Conservation (phyloP, 2,888 invertebrate species). For the Agrypnus murinus region DNA sequence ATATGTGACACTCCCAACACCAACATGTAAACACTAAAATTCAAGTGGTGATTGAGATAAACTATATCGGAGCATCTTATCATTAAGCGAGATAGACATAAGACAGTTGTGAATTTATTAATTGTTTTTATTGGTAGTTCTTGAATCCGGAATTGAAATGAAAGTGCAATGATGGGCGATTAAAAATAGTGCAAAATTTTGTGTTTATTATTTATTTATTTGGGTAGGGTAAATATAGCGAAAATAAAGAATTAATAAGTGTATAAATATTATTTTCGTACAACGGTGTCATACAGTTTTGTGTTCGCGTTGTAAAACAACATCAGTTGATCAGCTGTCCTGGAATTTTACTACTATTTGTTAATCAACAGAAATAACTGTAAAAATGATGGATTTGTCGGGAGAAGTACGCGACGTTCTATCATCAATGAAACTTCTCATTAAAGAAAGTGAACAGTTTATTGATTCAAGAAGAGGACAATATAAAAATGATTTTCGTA, state of each 20-base stretch:
- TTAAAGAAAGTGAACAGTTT: conserved; percentile 43
- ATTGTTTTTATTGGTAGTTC: conserved; percentile 23
- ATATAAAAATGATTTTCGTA: neutral
- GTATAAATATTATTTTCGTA: neutral
- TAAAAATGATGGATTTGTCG: conserved; percentile 63
- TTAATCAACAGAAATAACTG: conserved; percentile 50
- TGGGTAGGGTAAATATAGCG: neutral
- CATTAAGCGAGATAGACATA: neutral
- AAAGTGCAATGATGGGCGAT: conserved; percentile 64
- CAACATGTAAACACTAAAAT: neutral
- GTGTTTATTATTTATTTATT: conserved; percentile 45
- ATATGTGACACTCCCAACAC: neutral
- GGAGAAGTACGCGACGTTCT: conserved; percentile 61
- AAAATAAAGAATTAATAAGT: conserved; percentile 3
- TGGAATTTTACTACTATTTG: conserved; percentile 46
- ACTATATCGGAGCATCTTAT: too few species aligned
- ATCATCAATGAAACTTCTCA: conserved; percentile 52
- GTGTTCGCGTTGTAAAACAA: conserved; percentile 4
- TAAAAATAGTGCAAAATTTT: conserved; percentile 53
- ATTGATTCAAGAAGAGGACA: neutral
- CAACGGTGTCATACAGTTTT: neutral
- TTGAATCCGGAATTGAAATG: conserved; percentile 51
- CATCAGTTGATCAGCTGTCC: conserved; percentile 42
- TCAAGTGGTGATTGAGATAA: too few species aligned
- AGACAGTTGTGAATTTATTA: conserved; percentile 4